Evolutionary conservation across 2,888 invertebrate genomes (phyloP), one percentile per base, ranked within the genome.

Genomic region (Eutolmus rufibarbis): DNA sequence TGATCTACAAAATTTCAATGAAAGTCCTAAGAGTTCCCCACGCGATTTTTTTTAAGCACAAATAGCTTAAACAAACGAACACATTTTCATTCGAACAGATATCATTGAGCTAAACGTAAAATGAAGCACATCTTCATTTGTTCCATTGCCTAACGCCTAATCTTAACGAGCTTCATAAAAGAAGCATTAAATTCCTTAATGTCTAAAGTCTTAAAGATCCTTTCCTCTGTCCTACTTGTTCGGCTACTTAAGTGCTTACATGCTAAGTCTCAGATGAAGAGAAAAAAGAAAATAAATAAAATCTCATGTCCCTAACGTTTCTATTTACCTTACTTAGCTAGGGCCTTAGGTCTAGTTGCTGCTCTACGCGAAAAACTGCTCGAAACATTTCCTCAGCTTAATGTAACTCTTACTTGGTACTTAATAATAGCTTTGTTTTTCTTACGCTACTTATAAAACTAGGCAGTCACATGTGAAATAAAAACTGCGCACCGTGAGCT

Each of bases 381-480:
- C 78, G 43, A 78, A 78, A 78, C 78, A 40, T 81, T 46, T 31
- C 81, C 28, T 81, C 34, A 56, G 31, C 34, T 56, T 81, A 56
- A 51, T 31, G 16, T 81, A 31, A 56, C 56, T 81, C 56, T 81
- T 81, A 56, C 5, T 81, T 81, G 56, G 23, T 66, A 37, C 74
- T 84, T 74, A 84, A 66, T 43, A 56, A 79, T 66, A 84, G 9
- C 34, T 84, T 66, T 57, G 28, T 66, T 66, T 84, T 66, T 66
- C 40, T 66, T 19, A 84, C 12, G 16, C 40, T 84, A 86, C 87
- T 87, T 88, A 88, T 43, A 88, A 88, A 88, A 87, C 88, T 88
- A 88, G 81, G 88, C 88, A 88, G 88, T 88, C 86, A 87, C 51
- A 84, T 88, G 82, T 86, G 78, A 43, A 86, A 86, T 43, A 79